phyloP scores from a whole-genome alignment of 2,888 invertebrate genomes.

The Meta bourneti region DNA sequence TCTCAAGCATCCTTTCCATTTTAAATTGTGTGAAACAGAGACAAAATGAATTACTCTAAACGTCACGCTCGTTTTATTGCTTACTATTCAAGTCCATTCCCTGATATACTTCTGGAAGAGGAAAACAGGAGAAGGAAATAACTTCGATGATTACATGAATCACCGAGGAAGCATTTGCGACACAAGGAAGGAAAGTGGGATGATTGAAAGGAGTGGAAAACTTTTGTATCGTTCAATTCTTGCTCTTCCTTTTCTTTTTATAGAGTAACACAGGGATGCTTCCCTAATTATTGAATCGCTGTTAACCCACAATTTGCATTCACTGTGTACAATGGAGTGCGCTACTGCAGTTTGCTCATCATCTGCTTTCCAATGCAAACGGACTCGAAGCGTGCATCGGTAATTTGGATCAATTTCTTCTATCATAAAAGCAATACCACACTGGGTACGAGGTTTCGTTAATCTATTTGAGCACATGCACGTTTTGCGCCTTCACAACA shows the following conservation, averaged over 20 bases:
- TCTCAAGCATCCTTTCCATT: slow-evolving; percentile 31
- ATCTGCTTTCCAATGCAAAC: too few species aligned
- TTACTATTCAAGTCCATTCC: slow-evolving; percentile 53
- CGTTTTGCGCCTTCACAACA: too few species aligned
- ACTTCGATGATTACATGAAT: slow-evolving; percentile 61
- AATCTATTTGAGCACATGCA: too few species aligned
- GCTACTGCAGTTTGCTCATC: too few species aligned
- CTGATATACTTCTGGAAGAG: slow-evolving; percentile 42
- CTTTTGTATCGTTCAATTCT: slow-evolving; percentile 16
- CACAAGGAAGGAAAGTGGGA: slow-evolving; percentile 14
- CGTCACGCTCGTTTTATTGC: slow-evolving; percentile 51
- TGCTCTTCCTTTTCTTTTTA: background rate
- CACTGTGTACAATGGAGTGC: background rate
- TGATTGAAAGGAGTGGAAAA: slow-evolving; percentile 46
- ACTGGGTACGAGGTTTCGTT: too few species aligned
- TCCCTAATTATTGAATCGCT: slow-evolving; percentile 16
- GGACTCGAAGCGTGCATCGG: too few species aligned
- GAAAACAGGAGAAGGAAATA: slow-evolving; percentile 26
- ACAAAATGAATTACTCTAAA: slow-evolving; percentile 68
- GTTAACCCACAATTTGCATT: background rate
- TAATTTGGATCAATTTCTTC: too few species aligned
- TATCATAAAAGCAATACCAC: too few species aligned
- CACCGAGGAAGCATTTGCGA: slow-evolving; percentile 50
- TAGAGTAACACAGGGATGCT: background rate
- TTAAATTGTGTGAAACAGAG: slow-evolving; percentile 58